Evolutionary conservation across 2,113 vertebrate species (phyloP), one percentile per base, ranked within the genome.

Genomic region (Thomomys bottae): DNA sequence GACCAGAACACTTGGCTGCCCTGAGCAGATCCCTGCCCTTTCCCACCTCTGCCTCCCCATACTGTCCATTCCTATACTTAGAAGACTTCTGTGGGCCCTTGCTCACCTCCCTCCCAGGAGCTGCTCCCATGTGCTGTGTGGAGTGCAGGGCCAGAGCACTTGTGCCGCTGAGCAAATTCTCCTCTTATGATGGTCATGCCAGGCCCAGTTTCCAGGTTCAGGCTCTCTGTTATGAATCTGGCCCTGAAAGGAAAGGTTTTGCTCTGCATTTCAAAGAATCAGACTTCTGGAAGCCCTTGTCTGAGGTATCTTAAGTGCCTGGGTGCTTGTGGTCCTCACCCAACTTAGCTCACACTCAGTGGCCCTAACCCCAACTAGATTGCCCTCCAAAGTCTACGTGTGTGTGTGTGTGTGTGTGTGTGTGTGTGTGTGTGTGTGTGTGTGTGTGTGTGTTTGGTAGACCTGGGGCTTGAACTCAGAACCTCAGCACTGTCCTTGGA

Each of bases 291-390:
- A 36, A 82, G n/a, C 34, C 67, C 67, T 61, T 61, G 34, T 21
- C 34, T 3, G 15, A 70, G 49, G 40, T 54, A 17, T 6, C 42
- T 59, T 20, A 54, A 34, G 10, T 15, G 9, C 61, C 6, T 38
- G 38, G 3, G 30, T 6, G 23, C 14, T 23, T 0, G 0, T 30
- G 14, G 4, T 28, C 10, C 67, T 32, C 9, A 7, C 28, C 28
- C 45, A 88, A 42, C 45, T 26, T 28, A 20, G n/a, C 42, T 38
- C n/a, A 54, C 14, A 15, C 32, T 21, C 77, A 20, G 4, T 66
- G 24, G 70, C 54, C 54, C 36, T 11, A 23, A 17, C 14, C 49
- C 49, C 49, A 38, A 18, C 61, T 28, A 5, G 63, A 8, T 3
- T 26, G 0, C 26, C 12, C 18, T 67, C 36, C 70, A n/a, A n/a